phyloP scores from a whole-genome alignment of 2,113 vertebrate genomes.

The Pandion haliaetus region DNA sequence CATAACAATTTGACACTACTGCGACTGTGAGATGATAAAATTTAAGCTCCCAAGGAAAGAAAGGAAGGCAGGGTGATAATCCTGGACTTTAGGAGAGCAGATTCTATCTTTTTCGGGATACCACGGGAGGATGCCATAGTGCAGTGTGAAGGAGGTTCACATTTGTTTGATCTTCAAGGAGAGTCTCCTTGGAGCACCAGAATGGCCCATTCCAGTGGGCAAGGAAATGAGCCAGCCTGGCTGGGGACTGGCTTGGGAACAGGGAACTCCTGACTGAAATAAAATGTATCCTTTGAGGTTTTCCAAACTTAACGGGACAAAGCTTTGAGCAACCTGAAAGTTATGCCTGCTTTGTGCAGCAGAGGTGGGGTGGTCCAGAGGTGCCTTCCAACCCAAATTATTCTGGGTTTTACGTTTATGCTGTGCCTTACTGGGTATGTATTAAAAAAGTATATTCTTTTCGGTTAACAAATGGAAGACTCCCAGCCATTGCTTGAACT shows the following conservation, averaged over 20 bases:
- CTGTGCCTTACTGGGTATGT: background rate
- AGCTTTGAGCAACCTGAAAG: background rate
- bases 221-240: background rate
- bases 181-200: background rate
- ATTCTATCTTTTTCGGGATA: background rate
- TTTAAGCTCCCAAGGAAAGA: background rate
- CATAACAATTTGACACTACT: background rate
- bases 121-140: background rate
- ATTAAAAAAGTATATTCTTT: background rate
- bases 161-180: background rate
- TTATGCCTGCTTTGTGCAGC: background rate
- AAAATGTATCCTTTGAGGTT: background rate
- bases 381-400: background rate
- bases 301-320: background rate
- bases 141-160: background rate
- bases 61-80: background rate
- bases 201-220: background rate
- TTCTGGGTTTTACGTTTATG: background rate
- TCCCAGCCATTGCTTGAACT: background rate
- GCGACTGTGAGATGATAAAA: background rate
- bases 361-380: background rate
- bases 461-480: background rate
- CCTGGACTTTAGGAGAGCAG: background rate
- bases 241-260: background rate
- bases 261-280: background rate